Evolutionary conservation across 2,113 vertebrate genomes (phyloP).

Genomic region (Macaca nemestrina): DNA sequence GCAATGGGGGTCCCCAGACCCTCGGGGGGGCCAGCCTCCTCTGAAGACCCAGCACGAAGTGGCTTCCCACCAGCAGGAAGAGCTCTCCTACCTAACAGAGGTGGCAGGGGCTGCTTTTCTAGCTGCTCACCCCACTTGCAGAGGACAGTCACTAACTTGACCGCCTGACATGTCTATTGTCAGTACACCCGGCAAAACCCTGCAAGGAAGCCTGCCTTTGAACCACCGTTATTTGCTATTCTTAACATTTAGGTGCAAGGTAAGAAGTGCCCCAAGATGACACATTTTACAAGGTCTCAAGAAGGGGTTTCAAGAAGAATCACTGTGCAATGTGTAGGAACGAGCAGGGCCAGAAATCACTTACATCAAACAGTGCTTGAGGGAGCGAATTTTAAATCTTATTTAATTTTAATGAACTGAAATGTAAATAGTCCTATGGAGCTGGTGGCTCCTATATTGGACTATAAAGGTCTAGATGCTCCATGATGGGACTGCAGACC

Average conservation of each 20-base stretch:
- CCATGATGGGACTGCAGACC: neutral
- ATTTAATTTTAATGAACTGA: neutral
- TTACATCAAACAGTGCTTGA: neutral
- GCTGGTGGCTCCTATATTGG: neutral
- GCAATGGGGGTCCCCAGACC: neutral
- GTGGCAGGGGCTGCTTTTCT: neutral
- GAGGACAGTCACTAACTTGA: neutral
- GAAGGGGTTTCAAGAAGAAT: neutral
- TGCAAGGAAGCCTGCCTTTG: neutral
- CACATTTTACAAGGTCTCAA: neutral
- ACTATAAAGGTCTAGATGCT: neutral
- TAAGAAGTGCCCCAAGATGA: neutral
- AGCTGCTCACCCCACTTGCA: neutral
- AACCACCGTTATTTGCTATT: neutral
- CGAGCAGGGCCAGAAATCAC: neutral
- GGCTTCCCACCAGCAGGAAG: neutral
- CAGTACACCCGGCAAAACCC: neutral
- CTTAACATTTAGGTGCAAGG: neutral
- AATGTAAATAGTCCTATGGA: accelerated
- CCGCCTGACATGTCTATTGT: neutral
- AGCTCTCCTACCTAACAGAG: neutral
- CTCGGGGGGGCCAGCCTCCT: neutral
- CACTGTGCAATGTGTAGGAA: too few species aligned
- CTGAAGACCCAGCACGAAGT: neutral
- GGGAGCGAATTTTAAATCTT: neutral